Conservation (phyloP, 92 coral and sea anemone genomes). For the Zoanthus sansibaricus region DNA sequence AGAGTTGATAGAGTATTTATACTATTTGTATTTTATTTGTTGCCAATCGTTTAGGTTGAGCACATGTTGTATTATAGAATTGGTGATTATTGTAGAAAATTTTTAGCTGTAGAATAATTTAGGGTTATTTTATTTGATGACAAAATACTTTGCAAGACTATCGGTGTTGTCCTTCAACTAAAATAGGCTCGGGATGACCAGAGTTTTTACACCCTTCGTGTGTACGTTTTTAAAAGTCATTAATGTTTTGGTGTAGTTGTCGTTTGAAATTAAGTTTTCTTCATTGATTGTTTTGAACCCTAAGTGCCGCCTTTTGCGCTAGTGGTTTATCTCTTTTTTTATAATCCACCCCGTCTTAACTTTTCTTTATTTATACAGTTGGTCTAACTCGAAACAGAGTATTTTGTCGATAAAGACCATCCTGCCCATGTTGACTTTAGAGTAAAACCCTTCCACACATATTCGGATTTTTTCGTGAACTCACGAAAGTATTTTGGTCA, state of each 20-base stretch:
- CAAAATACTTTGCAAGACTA: neutral
- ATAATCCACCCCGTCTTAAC: neutral
- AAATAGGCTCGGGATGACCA: neutral
- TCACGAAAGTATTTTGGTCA: neutral
- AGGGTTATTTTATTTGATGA: neutral
- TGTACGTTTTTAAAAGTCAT: neutral
- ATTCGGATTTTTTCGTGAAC: neutral
- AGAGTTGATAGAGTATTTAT: neutral
- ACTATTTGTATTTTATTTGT: slow-evolving; percentile 2
- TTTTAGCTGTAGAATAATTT: neutral
- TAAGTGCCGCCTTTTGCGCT: neutral
- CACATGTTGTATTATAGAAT: neutral
- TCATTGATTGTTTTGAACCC: neutral
- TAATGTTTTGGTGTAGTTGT: neutral
- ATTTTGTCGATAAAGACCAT: neutral
- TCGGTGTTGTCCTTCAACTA: neutral
- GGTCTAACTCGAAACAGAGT: neutral
- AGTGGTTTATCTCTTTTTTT: neutral
- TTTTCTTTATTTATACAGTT: neutral
- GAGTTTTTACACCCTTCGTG: neutral
- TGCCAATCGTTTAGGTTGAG: neutral
- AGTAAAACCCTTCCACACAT: neutral
- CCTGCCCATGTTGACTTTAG: neutral
- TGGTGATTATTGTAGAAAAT: slow-evolving; percentile 14
- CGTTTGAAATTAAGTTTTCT: neutral